These are phyloP conservation scores for Dendroctonus valens DNA, from an alignment of 1,140 invertebrate genomes.

Conservation along the genomic window DNA sequence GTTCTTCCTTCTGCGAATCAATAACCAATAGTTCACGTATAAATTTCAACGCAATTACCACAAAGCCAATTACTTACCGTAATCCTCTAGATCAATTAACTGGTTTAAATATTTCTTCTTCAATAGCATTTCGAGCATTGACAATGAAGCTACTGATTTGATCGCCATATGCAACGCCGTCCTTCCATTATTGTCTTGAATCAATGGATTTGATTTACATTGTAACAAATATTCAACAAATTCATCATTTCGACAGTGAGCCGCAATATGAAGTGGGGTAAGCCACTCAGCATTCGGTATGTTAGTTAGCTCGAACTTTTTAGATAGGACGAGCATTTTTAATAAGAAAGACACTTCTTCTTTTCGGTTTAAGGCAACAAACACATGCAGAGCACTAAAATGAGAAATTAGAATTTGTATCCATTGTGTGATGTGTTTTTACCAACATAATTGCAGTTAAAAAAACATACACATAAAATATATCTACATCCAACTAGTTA, in stretches of 20 bases:
- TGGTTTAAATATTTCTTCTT: conserved; percentile 10
- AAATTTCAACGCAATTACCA: neutral
- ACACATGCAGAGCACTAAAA: conserved; percentile 40
- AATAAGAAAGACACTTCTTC: conserved; percentile 35
- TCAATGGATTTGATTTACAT: conserved; percentile 54
- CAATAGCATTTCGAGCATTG: conserved; percentile 34
- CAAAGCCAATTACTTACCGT: conserved; percentile 38
- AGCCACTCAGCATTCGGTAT: conserved; percentile 22
- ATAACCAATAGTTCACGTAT: conserved; percentile 4
- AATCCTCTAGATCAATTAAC: conserved; percentile 47
- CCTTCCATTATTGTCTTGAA: conserved; percentile 52
- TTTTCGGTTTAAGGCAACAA: conserved; percentile 31
- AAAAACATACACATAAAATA: neutral
- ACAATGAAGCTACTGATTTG: conserved; percentile 41
- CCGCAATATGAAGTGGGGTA: conserved; percentile 36
- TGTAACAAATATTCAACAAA: conserved; percentile 46
- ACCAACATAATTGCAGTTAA: neutral
- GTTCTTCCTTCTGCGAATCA: conserved; percentile 51
- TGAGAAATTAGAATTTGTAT: neutral
- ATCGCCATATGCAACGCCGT: conserved; percentile 57
- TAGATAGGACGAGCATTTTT: conserved; percentile 32
- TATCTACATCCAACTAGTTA: neutral
- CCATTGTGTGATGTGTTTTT: neutral
- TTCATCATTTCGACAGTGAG: conserved; percentile 40
- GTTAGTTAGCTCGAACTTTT: conserved; percentile 34